Evolutionary conservation across 2,888 invertebrate genomes (phyloP).

Genomic region (Athalia rosae): DNA sequence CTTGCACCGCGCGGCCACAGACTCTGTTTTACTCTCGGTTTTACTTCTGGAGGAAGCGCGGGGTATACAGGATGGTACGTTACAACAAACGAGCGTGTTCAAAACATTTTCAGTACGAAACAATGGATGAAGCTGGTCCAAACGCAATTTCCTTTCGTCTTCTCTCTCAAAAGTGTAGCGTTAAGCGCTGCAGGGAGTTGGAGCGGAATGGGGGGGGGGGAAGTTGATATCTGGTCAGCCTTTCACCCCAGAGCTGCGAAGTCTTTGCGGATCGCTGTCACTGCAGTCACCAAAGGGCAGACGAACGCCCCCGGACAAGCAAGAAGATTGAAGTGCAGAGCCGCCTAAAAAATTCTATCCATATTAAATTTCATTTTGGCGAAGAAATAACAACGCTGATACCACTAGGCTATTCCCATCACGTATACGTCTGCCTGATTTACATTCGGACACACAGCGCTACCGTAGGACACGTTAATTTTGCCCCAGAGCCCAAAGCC

Average conservation of each 20-base stretch:
- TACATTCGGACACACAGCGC: constrained; percentile 46
- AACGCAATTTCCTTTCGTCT: constrained; percentile 38
- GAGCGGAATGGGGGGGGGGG: constrained; percentile 11
- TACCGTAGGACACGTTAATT: constrained; percentile 46
- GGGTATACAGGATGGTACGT: constrained; percentile 31
- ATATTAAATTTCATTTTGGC: constrained; percentile 46
- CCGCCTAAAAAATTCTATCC: constrained; percentile 43
- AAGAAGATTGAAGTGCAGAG: constrained; percentile 29
- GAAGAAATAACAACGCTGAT: constrained; percentile 43
- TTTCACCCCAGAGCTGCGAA: constrained; percentile 16
- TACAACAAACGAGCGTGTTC: constrained; percentile 37
- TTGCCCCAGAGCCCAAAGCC: constrained; percentile 36
- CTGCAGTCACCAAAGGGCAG: constrained; percentile 36
- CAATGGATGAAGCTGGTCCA: constrained; percentile 39
- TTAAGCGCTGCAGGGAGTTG: constrained; percentile 1
- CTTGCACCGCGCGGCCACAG: constrained; percentile 14
- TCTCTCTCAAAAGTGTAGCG: constrained; percentile 33
- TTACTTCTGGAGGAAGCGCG: constrained; percentile 10
- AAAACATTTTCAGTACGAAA: constrained; percentile 33
- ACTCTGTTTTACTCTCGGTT: constrained; percentile 17
- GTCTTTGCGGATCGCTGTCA: constrained; percentile 35
- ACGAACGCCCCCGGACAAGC: constrained; percentile 40
- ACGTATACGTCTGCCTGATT: constrained; percentile 44
- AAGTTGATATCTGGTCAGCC: constrained; percentile 42
- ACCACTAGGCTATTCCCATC: constrained; percentile 45